phyloP scores from a whole-genome alignment of 2,888 invertebrate genomes.

The Clunio marinus region DNA sequence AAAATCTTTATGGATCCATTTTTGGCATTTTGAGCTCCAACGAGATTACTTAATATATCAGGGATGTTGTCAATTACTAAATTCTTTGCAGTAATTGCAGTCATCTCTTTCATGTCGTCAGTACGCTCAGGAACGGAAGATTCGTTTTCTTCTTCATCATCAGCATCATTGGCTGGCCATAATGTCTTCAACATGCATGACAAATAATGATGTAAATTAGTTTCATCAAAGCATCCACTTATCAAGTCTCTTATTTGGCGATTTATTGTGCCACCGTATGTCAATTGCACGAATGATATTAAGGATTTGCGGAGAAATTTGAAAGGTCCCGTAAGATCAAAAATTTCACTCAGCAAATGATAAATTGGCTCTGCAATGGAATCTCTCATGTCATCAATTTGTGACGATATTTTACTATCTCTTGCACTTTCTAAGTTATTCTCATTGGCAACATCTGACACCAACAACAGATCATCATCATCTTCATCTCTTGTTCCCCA shows the following conservation, averaged over 20 bases:
- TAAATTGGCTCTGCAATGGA: constrained; percentile 90
- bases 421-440: constrained; percentile 47
- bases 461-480: constrained; percentile 76
- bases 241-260: constrained; percentile 85
- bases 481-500: constrained; percentile 60
- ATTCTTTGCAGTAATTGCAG: constrained; percentile 61
- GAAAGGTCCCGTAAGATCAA: constrained; percentile 84
- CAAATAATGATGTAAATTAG: constrained; percentile 85
- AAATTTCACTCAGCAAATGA: constrained; percentile 79
- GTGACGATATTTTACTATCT: constrained; percentile 44
- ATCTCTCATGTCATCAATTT: constrained; percentile 58
- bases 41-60: constrained; percentile 75
- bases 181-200: constrained; percentile 77
- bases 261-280: constrained; percentile 88
- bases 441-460: constrained; percentile 66
- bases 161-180: constrained; percentile 86
- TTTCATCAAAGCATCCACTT: constrained; percentile 81
- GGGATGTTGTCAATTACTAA: constrained; percentile 65
- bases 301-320: constrained; percentile 81
- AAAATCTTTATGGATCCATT: constrained; percentile 82
- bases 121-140: constrained; percentile 52
- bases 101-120: constrained; percentile 63
- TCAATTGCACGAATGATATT: constrained; percentile 86
- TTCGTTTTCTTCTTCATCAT: constrained; percentile 66
- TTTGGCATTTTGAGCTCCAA: constrained; percentile 79